A percentile compares a stretch with the other conserved stretches of the same genome.
Evolutionary conservation across 2,113 vertebrate genomes (phyloP).

Genomic region (Gnathonemus longibarbis): DNA sequence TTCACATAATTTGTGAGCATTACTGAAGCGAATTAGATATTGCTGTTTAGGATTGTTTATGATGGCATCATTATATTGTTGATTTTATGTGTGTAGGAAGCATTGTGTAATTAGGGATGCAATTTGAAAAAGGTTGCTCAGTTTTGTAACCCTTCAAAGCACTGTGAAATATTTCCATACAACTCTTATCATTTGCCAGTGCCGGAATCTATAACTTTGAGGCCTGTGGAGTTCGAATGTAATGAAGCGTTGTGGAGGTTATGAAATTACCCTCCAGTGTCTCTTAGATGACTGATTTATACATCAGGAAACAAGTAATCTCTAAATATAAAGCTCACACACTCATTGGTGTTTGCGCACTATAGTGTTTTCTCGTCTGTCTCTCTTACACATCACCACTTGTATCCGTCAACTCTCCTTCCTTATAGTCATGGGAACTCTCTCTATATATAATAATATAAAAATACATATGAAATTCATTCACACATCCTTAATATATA

Average conservation of each 20-base stretch:
- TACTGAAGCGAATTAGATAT: conserved; percentile 83
- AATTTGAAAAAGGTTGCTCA: conserved; percentile 62
- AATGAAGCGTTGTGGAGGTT: neutral
- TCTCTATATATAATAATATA: neutral
- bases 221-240: neutral
- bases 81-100: conserved; percentile 83
- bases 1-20: conserved; percentile 79
- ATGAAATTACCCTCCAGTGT: neutral
- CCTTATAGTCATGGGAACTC: neutral
- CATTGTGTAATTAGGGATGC: conserved; percentile 84
- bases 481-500: neutral
- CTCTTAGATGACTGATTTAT: neutral
- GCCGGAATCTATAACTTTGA: neutral
- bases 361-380: neutral
- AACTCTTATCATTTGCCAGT: neutral
- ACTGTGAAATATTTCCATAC: neutral
- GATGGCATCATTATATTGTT: conserved; percentile 86
- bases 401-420: neutral
- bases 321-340: neutral
- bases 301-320: neutral
- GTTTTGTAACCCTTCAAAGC: conserved; percentile 48
- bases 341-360: neutral
- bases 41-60: conserved; percentile 70
- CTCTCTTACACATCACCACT: neutral
- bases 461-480: neutral